Percentiles rank a stretch among this genome's conserved stretches.
phyloP scores from a whole-genome alignment of 2,888 invertebrate genomes.

The Antheraea yamamai region DNA sequence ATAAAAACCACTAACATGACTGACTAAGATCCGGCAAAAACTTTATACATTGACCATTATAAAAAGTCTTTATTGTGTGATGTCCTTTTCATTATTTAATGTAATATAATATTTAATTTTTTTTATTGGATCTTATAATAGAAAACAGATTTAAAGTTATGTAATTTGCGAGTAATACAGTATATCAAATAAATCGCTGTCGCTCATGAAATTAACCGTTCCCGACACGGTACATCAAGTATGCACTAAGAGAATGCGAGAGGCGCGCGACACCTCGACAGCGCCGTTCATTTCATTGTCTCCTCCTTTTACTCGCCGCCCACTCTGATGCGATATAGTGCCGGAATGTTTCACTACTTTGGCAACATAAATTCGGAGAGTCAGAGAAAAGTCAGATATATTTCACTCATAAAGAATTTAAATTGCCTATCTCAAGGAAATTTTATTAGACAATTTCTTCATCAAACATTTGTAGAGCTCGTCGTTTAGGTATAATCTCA shows the following conservation, averaged over 20 bases:
- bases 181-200: constrained; percentile 32
- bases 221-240: constrained; percentile 69
- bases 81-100: no score
- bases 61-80: no score
- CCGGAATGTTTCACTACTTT: constrained; percentile 18
- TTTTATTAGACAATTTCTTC: not conserved
- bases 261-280: constrained; percentile 72
- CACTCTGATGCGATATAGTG: constrained; percentile 33
- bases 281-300: constrained; percentile 77
- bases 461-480: not conserved
- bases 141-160: not conserved
- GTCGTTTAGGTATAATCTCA: not conserved
- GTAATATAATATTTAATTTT: no score
- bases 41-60: no score
- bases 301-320: constrained; percentile 47
- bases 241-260: constrained; percentile 78
- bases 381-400: not conserved
- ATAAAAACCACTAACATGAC: no score
- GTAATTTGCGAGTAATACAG: no score
- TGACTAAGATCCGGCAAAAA: no score
- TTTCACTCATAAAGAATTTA: not conserved
- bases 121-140: not conserved
- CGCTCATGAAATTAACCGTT: constrained; percentile 29
- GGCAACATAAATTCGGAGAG: constrained; percentile 1
- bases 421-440: not conserved